phyloP scores from a whole-genome alignment of 2,113 vertebrate species.

The Herpetotheres cachinnans region DNA sequence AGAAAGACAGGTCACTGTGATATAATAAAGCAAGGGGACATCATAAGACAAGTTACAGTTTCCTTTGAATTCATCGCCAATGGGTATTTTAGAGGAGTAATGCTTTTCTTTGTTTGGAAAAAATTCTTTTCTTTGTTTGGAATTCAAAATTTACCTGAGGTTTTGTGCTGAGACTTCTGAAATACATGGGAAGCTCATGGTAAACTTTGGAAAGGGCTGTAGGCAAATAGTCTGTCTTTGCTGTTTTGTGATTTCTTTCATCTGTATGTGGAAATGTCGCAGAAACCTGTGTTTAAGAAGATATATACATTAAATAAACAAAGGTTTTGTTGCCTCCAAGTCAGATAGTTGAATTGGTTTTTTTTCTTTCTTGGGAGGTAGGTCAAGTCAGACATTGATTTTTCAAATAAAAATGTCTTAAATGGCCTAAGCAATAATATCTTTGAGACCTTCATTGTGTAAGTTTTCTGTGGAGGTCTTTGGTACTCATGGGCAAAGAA shows the following conservation, averaged over 20 bases:
- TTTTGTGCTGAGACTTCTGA: not conserved
- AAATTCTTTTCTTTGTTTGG: not conserved
- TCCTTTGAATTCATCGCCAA: not conserved
- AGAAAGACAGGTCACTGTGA: conserved; percentile 87
- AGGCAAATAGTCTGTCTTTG: not conserved
- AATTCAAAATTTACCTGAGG: not conserved
- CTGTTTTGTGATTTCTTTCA: not conserved
- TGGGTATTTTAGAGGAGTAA: not conserved
- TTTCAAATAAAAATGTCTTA: not conserved
- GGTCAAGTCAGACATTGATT: not conserved
- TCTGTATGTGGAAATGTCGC: not conserved
- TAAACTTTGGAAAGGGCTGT: not conserved
- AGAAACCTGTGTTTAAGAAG: not conserved
- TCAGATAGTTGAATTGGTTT: not conserved
- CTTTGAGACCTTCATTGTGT: not conserved
- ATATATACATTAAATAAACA: not conserved
- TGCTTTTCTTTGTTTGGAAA: not conserved
- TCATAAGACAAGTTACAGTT: not conserved
- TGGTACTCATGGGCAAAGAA: not conserved
- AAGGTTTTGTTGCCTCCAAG: not conserved
- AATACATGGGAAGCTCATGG: not conserved
- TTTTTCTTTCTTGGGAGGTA: not conserved
- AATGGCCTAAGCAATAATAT: not conserved
- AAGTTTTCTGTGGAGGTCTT: not conserved
- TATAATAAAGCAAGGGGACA: not conserved